Evolutionary conservation across 2,113 vertebrate species (phyloP), one percentile per base, ranked within the genome.

Genomic region (Callospermophilus lateralis): DNA sequence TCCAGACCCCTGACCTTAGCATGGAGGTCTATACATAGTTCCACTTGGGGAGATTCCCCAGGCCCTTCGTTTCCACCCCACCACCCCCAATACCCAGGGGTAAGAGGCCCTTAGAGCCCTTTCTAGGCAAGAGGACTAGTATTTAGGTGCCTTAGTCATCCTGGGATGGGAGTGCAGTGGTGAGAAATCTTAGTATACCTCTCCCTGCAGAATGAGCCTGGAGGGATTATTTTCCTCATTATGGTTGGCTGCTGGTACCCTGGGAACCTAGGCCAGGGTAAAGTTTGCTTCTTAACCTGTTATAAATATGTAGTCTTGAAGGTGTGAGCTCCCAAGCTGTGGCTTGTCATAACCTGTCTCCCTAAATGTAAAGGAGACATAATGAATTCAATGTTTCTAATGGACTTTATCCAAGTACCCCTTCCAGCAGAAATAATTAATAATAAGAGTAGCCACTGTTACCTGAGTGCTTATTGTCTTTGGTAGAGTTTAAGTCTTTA

Each of bases 201-300:
- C 24, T 79, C 74, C 37, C 9, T 26, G 24, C 4, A 53, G 84
- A 26, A 81, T 28, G 53, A 89, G 78, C 65, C 88, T 61, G 6
- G 22, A 92, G 90, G 70, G 68, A 68, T 15, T 77, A 20, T 73
- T 86, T 67, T 32, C 88, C 86, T 96, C 55, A 1, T 95, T 94
- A 73, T 8, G 19, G 37, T 48, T 78, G 78, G 26, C 45, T 83
- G 48, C 76, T 61, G 37, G 84, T 45, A 39, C 76, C 65, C 48
- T 87, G 65, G 77, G 42, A 95, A 88, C 88, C 55, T 45, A n/a
- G 28, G 67, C 51, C 28, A 78, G 81, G 53, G 26, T 39, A 55
- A 89, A 88, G 79, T 91, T 85, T 92, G n/a, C 67, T 80, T 96
- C 67, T 73, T 78, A 96, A 81, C 88, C 48, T 85, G 13, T 76